Evolutionary conservation across 2,888 invertebrate genomes (phyloP).

Genomic region (Stenodema calcarata): DNA sequence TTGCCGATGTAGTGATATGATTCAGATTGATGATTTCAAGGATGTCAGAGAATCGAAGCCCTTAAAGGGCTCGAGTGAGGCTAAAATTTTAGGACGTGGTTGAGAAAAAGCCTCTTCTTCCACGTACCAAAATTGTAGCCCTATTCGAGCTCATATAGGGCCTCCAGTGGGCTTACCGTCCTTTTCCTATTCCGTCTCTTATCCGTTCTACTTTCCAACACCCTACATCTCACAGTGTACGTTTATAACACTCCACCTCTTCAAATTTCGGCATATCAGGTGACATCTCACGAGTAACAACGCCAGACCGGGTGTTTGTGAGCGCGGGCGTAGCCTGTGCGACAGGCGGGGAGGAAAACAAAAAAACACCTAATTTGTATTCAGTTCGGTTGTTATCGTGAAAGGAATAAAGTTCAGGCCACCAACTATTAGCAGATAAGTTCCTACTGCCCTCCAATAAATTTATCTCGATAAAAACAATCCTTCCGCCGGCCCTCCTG

Average conservation of each 20-base stretch:
- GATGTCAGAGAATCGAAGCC: too few relatives aligned
- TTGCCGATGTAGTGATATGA: too few relatives aligned
- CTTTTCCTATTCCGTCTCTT: too few relatives aligned
- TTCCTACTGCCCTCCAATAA: neutral
- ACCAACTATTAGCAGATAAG: neutral
- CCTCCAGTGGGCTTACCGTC: too few relatives aligned
- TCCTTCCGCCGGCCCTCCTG: neutral
- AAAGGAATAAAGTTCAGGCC: neutral
- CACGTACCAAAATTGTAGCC: too few relatives aligned
- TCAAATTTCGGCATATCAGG: neutral
- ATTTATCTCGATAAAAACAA: neutral
- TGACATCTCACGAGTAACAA: neutral
- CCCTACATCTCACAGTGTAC: too few relatives aligned
- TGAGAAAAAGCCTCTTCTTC: too few relatives aligned
- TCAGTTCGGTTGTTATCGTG: neutral
- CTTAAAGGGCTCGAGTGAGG: too few relatives aligned
- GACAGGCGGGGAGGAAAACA: neutral
- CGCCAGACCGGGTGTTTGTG: neutral
- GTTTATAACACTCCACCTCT: neutral
- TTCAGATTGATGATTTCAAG: too few relatives aligned
- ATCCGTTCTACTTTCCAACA: too few relatives aligned
- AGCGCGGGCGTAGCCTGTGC: neutral
- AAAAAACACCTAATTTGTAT: neutral
- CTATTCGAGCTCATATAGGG: too few relatives aligned
- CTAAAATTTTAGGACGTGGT: too few relatives aligned